Conservation (phyloP, 1,140 invertebrate genomes). For the Leguminivora glycinivorella region DNA sequence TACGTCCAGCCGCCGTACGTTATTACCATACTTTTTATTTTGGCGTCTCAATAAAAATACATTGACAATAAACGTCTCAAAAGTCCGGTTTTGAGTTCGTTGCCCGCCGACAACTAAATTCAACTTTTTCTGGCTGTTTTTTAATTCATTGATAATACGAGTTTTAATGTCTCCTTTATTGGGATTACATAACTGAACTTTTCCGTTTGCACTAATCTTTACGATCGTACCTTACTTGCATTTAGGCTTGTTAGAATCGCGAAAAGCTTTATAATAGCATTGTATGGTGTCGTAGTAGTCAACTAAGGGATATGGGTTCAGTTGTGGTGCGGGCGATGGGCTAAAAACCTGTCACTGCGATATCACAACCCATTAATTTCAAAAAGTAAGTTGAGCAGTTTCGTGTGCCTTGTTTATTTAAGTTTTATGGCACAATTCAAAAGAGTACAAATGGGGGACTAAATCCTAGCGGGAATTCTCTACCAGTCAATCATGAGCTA, state of each 20-base stretch:
- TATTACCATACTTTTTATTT: slow-evolving; percentile 18
- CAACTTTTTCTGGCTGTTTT: slow-evolving; percentile 18
- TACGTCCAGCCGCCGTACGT: neutral
- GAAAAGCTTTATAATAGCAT: too few species aligned
- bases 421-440: too few species aligned
- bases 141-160: slow-evolving; percentile 26
- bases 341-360: too few species aligned
- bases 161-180: slow-evolving; percentile 24
- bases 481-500: too few species aligned
- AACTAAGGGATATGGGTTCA: too few species aligned
- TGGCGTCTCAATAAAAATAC: slow-evolving; percentile 25
- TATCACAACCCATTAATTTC: too few species aligned
- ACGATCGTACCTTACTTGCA: neutral
- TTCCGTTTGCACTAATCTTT: neutral
- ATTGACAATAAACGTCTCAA: slow-evolving; percentile 14
- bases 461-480: too few species aligned
- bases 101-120: slow-evolving; percentile 8
- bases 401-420: too few species aligned
- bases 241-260: neutral
- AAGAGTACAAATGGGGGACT: too few species aligned
- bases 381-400: too few species aligned
- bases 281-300: too few species aligned
- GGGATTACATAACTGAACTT: slow-evolving; percentile 13
- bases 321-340: too few species aligned
- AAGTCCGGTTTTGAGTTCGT: slow-evolving; percentile 16